Evolutionary conservation across 1,140 invertebrate species (phyloP).

Genomic region (Aphelenchoides fujianensis): DNA sequence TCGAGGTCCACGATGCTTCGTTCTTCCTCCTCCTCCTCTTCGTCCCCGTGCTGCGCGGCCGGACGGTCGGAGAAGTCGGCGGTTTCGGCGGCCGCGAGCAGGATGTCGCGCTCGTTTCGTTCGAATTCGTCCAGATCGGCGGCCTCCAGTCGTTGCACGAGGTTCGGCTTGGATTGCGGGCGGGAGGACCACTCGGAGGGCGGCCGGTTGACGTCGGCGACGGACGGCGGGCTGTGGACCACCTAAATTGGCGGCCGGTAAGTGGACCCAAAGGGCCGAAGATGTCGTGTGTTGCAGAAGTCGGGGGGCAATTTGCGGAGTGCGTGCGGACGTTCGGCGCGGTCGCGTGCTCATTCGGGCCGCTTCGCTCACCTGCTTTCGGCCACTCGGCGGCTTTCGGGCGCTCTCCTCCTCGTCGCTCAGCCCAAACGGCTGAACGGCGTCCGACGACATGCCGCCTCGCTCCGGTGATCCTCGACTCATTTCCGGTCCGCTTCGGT

Average conservation of each 20-base stretch:
- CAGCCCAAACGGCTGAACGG: background rate
- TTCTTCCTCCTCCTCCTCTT: background rate
- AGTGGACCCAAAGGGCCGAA: background rate
- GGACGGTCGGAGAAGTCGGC: background rate
- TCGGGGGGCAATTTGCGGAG: background rate
- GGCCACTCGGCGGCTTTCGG: background rate
- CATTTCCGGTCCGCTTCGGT: background rate
- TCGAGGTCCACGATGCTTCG: background rate
- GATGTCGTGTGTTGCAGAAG: background rate
- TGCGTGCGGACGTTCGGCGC: no score
- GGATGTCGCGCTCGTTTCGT: background rate
- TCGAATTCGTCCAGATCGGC: constrained; percentile 9
- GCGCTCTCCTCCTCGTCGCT: background rate
- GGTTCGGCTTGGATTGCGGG: constrained; percentile 10
- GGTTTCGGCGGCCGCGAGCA: background rate
- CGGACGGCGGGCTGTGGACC: background rate
- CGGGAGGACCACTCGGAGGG: background rate
- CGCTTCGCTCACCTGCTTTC: background rate
- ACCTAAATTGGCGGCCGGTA: background rate
- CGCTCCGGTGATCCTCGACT: background rate
- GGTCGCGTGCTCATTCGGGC: background rate
- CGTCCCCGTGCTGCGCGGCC: background rate
- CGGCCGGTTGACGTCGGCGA: no score
- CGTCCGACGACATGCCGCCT: background rate
- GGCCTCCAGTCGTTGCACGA: background rate